phyloP scores from a whole-genome alignment of 1,140 invertebrate genomes.

The Pogonognathellus flavescens region DNA sequence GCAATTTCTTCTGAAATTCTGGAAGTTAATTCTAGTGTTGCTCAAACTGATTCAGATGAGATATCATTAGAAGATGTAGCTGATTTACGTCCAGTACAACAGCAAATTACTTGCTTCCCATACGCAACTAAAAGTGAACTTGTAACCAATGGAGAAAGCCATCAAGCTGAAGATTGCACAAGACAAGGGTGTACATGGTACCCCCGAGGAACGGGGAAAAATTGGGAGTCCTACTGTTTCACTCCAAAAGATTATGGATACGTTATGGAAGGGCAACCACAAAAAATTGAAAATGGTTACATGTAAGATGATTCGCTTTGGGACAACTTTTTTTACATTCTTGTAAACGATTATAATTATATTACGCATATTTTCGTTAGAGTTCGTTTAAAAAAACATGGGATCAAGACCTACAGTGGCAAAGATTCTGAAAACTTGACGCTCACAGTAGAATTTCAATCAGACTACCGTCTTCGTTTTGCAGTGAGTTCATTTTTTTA shows the following conservation, averaged over 20 bases:
- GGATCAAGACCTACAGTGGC: conserved; percentile 41
- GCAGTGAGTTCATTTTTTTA: conserved; percentile 48
- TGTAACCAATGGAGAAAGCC: neutral
- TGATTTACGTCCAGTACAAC: neutral
- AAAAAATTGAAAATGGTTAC: conserved; percentile 52
- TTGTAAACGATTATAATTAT: neutral
- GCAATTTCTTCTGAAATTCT: conserved; percentile 31
- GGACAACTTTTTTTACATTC: neutral
- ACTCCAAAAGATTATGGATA: conserved; percentile 77
- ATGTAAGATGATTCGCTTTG: conserved; percentile 12
- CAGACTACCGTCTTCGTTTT: conserved; percentile 62
- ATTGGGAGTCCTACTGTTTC: conserved; percentile 78
- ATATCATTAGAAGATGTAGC: neutral
- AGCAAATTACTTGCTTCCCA: neutral
- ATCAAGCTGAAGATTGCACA: conserved; percentile 72
- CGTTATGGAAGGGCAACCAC: conserved; percentile 52
- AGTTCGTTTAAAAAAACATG: conserved; percentile 27
- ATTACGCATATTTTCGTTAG: neutral
- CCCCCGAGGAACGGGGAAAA: conserved; percentile 59
- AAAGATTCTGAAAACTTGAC: conserved; percentile 32
- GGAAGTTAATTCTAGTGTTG: neutral
- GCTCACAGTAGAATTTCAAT: conserved; percentile 57
- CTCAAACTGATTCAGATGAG: neutral
- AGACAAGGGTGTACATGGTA: conserved; percentile 81
- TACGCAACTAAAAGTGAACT: neutral